A percentile compares a stretch with the other conserved stretches of the same genome.
Evolutionary conservation across 2,888 invertebrate species (phyloP).

Genomic region (Melanophora roralis): DNA sequence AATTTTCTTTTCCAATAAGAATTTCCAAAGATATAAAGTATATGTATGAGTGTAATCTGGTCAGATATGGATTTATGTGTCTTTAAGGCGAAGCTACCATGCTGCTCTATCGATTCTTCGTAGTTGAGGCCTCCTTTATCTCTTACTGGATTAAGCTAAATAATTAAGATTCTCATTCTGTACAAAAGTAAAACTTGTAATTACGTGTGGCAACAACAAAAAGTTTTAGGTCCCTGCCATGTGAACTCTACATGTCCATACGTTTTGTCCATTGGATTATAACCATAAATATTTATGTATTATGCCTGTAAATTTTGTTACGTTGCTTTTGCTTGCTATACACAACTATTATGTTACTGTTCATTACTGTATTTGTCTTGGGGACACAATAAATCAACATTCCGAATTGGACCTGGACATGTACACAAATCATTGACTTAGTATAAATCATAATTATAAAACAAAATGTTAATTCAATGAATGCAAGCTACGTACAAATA

Average conservation of each 20-base stretch:
- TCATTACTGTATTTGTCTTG: constrained; percentile 37
- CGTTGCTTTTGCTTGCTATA: constrained; percentile 9
- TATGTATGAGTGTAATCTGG: too few species aligned
- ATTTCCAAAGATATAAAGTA: too few species aligned
- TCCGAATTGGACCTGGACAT: constrained; percentile 20
- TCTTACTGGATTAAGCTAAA: neutral
- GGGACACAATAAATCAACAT: constrained; percentile 51
- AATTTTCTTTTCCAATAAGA: too few species aligned
- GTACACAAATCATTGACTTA: constrained; percentile 37
- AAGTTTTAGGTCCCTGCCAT: neutral
- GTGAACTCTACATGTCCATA: neutral
- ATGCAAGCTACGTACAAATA: too few species aligned
- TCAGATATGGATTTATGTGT: neutral
- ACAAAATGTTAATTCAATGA: constrained; percentile 24
- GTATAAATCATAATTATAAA: constrained; percentile 54
- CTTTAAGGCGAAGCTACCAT: neutral
- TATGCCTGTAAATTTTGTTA: constrained; percentile 21
- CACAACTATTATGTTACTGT: constrained; percentile 14
- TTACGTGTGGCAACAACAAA: too few species aligned
- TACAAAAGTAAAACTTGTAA: too few species aligned
- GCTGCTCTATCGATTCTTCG: neutral
- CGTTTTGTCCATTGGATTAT: neutral
- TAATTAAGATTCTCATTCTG: too few species aligned
- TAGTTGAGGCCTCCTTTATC: neutral
- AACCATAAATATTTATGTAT: neutral